Conservation (phyloP, 2,888 invertebrate genomes). For the Molorchus minor region DNA sequence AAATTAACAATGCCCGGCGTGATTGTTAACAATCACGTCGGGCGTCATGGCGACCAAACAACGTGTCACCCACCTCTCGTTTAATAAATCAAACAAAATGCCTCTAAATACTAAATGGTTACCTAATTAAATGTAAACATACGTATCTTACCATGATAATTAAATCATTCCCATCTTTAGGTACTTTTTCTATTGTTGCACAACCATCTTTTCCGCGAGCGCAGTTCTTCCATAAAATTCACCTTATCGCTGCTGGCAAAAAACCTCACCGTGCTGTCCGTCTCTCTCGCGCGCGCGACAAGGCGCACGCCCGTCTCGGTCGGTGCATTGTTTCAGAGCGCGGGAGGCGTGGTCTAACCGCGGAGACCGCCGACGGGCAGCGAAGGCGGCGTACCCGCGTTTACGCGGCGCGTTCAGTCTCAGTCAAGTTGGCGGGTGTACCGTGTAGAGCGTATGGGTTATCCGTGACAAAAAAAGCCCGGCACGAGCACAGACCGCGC, state of each 20-base stretch:
- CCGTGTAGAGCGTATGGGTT: conserved; percentile 45
- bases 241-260: conserved; percentile 37
- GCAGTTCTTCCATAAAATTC: conserved; percentile 24
- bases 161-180: conserved; percentile 9
- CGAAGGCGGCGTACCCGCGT: conserved; percentile 44
- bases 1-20: too few species aligned
- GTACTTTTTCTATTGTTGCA: conserved; percentile 15
- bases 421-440: conserved; percentile 43
- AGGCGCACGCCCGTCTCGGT: conserved; percentile 38
- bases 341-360: conserved; percentile 44
- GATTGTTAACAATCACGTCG: too few species aligned
- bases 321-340: conserved; percentile 45
- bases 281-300: conserved; percentile 42
- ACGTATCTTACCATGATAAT: too few species aligned
- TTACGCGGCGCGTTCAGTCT: conserved; percentile 41
- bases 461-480: conserved; percentile 43
- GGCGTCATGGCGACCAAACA: too few species aligned
- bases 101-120: too few species aligned
- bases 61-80: too few species aligned
- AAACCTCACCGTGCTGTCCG: conserved; percentile 36
- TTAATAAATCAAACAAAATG: too few species aligned
- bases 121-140: too few species aligned
- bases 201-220: conserved; percentile 24
- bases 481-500: conserved; percentile 37
- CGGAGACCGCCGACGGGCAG: conserved; percentile 43